phyloP scores from a whole-genome alignment of 2,888 invertebrate species.

The Chymomyza procnemis region DNA sequence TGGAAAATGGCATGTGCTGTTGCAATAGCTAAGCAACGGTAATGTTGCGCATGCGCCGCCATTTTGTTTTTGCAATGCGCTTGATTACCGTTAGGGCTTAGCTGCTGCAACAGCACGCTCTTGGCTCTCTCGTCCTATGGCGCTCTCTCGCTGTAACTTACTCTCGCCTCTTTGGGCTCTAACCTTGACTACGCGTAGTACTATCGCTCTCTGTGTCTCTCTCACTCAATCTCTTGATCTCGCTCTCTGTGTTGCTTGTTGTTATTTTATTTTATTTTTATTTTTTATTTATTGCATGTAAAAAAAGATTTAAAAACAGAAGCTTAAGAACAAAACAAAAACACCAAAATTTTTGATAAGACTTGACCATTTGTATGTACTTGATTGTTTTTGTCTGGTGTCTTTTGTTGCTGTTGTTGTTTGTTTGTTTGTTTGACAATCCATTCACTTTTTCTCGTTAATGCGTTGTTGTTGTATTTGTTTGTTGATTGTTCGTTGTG shows the following conservation, averaged over 20 bases:
- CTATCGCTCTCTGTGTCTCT: conserved; percentile 9
- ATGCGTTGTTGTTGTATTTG: conserved; percentile 40
- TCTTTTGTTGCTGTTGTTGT: conserved; percentile 24
- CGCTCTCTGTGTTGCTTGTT: conserved; percentile 7
- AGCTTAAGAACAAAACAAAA: conserved; percentile 14
- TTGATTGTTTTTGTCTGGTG: conserved; percentile 15
- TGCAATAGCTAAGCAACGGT: conserved; percentile 10
- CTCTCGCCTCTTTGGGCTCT: neutral
- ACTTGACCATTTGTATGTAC: neutral
- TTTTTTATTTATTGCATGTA: too few relatives aligned
- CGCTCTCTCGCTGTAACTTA: neutral
- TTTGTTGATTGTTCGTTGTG: conserved; percentile 33
- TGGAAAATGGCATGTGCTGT: neutral
- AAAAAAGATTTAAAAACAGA: conserved; percentile 4
- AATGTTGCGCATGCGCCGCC: conserved; percentile 20
- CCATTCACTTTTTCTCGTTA: conserved; percentile 2
- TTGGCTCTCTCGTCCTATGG: neutral
- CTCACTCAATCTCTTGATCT: conserved; percentile 13
- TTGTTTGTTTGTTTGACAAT: conserved; percentile 20
- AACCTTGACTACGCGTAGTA: neutral
- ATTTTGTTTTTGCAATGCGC: neutral
- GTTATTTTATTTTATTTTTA: too few relatives aligned
- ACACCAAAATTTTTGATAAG: neutral
- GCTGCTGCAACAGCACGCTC: neutral
- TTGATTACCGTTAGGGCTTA: neutral